Base-by-base conservation (phyloP, 2,888 invertebrate species). In the Agrochola lychnidis region DNA sequence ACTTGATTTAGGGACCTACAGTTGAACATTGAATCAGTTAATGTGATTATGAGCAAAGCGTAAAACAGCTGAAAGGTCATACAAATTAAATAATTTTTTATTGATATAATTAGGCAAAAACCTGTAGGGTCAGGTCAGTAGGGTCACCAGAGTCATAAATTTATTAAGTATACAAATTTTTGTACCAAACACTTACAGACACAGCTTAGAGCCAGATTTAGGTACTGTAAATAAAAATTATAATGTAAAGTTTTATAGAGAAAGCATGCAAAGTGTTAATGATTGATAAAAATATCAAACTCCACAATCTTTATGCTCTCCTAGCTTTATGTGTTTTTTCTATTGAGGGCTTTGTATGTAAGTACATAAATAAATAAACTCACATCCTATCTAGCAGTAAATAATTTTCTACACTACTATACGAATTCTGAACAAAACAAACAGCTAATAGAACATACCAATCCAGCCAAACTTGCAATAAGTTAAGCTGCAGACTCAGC, bases 401-500 rank as follows among this genome's bases (percentile, higher is more conserved):
- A 22, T 48, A 4, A 48, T 67, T 48, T 22, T 67, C 30, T 30
- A 30, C 48, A 48, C 30, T 30, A 48, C 30, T 12, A 48, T 42
- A 42, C 64, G 3, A 64, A 45, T 64, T 64, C n/a, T 16, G 19
- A 45, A n/a, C 62, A 30, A 66, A 64, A 53, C 22, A 51, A 19
- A 25, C 36, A 59, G 14, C 4, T 16, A 36, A 36, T 56, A 57
- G 6, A 72, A 57, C 14, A 19, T 71, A 4, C 48, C 9, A 45
- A n/a, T 40, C 22, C 12, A 16, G 6, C 42, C 4, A 69, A 78
- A 61, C 36, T 77, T 78, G 51, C 12, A 45, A 12, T 59, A 76
- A 76, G 42, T 36, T 51, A 16, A 51, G 7, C 51, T 42, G 19
- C 45, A 14, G 25, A 48, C 22, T 36, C 56, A n/a, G 51, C 14